Base-by-base conservation (phyloP, 1,140 invertebrate species). In the Drosophila ananassae region DNA sequence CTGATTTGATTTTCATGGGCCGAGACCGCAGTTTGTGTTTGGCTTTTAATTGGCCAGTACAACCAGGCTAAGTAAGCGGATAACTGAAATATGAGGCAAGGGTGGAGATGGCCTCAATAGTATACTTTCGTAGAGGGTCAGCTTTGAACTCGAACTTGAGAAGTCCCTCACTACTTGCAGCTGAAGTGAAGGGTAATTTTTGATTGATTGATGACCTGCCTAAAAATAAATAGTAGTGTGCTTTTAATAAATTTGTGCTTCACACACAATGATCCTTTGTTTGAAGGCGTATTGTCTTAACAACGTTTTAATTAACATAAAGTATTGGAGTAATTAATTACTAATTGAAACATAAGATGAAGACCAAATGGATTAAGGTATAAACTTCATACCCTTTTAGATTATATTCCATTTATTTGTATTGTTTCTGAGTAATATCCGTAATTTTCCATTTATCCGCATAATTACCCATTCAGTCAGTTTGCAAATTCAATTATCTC, bases 1-100 rank as follows among this genome's bases (percentile, higher is more conserved):
- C 50, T 71, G 80, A 69, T 85, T 68, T 87, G 63, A 69, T 75
- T 74, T 77, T 60, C 63, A 81, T 77, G 60, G 77, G 21, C 28
- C 32, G 3, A 57, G 22, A 37, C 46, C 60, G 24, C 53, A 64
- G 47, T 54, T 68, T 58, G 59, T 57, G 59, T 57, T 62, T 28
- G 30, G 22, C 24, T 54, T 77, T 87, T 87, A 87, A 85, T 87
- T 81, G 82, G 54, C 73, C 69, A 62, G 63, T 13, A 8, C 37
- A 64, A 69, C 39, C 54, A 32, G 74, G 34, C 53, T 34, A 53
- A 39, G 48, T 37, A 77, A 64, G 21, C 56, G 54, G 25, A 58
- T 22, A 73, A 56, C 56, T 56, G 52, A 39, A 50, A 61, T 67
- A n/a, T 37, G 34, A 37, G 34, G 10, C 0, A 10, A 51, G 59